Percentiles rank a stretch among this genome's conserved stretches.
phyloP scores from a whole-genome alignment of 2,113 vertebrate species.

The Orientallactaga bullata region DNA sequence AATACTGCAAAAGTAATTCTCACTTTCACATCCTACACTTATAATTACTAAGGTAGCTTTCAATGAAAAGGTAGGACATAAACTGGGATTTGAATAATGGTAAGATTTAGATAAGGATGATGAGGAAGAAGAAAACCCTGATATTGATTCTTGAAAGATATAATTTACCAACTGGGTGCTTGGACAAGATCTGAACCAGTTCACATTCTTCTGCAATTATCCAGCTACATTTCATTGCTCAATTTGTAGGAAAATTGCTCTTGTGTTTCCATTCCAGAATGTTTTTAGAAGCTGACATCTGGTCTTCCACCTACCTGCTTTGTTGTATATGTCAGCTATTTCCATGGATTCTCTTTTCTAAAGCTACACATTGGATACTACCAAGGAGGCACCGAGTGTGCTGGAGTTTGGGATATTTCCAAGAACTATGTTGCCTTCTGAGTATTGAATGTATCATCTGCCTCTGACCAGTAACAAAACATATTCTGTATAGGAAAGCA shows the following conservation, averaged over 20 bases:
- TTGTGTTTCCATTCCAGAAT: conserved; percentile 58
- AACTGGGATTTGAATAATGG: conserved; percentile 21
- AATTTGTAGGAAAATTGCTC: conserved; percentile 50
- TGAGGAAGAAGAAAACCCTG: background rate
- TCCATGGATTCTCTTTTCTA: conserved; percentile 72
- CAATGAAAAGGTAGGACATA: background rate
- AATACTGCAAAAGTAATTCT: background rate
- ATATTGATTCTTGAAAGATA: background rate
- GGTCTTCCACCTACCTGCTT: conserved; percentile 65
- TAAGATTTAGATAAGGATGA: conserved; percentile 12
- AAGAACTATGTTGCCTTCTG: conserved; percentile 63
- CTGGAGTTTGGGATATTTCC: conserved; percentile 68
- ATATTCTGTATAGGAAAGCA: conserved; percentile 28
- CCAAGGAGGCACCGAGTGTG: conserved; percentile 60
- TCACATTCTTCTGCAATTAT: conserved; percentile 56
- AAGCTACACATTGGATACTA: conserved; percentile 62
- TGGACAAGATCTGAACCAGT: conserved; percentile 44
- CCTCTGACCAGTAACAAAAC: conserved; percentile 61
- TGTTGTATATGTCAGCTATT: conserved; percentile 62
- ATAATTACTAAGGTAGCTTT: conserved; percentile 36
- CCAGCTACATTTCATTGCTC: conserved; percentile 56
- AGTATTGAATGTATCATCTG: conserved; percentile 58
- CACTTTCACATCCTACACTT: background rate
- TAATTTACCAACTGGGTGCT: conserved; percentile 28
- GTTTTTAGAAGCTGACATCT: conserved; percentile 77